phyloP scores from a whole-genome alignment of 2,888 invertebrate genomes.

The Apamea monoglypha region DNA sequence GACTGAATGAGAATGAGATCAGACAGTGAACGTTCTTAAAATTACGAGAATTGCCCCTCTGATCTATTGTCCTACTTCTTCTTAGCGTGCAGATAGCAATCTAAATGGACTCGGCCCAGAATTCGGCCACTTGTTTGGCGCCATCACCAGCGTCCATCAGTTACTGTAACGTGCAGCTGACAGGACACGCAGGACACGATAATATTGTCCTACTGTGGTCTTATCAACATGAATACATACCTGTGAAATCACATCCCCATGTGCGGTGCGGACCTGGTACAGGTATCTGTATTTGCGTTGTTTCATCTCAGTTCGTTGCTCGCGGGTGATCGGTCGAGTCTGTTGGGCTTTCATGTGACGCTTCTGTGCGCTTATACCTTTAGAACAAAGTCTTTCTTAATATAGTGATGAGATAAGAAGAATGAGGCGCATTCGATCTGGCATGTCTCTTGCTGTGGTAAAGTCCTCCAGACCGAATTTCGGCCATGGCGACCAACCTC shows the following conservation, averaged over 20 bases:
- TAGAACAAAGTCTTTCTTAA: background rate
- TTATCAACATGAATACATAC: conserved; percentile 80
- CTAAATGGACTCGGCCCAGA: too few relatives aligned
- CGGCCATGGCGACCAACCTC: background rate
- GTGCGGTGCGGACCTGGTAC: conserved; percentile 96
- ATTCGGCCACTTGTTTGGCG: too few relatives aligned
- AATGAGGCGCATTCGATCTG: background rate
- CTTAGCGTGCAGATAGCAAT: too few relatives aligned
- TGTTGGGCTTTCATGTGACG: conserved; percentile 83
- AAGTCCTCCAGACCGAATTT: background rate
- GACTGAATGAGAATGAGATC: too few relatives aligned
- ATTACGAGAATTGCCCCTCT: too few relatives aligned
- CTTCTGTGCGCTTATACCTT: conserved; percentile 86
- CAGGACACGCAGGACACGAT: too few relatives aligned
- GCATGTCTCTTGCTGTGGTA: background rate
- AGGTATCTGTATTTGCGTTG: conserved; percentile 96
- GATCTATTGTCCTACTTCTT: too few relatives aligned
- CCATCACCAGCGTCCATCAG: too few relatives aligned
- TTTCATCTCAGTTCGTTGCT: conserved; percentile 94
- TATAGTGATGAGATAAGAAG: background rate
- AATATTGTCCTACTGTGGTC: background rate
- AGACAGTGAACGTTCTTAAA: too few relatives aligned
- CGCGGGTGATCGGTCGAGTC: conserved; percentile 91
- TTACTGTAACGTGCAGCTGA: too few relatives aligned
- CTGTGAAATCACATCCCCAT: conserved; percentile 97